A percentile compares a stretch with the other conserved stretches of the same genome.
Evolutionary conservation across 2,113 vertebrate species (phyloP).

Genomic region (Prionailurus bengalensis): DNA sequence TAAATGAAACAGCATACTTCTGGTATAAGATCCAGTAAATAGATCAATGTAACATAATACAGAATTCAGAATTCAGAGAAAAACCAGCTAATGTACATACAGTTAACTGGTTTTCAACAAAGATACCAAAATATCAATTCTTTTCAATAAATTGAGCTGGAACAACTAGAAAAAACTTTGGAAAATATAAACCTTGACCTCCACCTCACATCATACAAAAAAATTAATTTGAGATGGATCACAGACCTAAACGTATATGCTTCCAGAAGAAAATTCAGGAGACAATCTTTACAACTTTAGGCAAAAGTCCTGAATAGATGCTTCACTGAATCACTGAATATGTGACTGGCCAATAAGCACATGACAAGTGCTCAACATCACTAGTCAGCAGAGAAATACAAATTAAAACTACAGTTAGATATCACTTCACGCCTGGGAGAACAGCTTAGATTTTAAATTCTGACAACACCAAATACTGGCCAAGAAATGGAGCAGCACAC

Average conservation of each 20-base stretch:
- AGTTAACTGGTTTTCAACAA: neutral
- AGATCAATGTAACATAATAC: neutral
- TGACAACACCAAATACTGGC: neutral
- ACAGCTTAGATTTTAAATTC: neutral
- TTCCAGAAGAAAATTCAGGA: conserved; percentile 10
- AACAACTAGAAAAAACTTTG: neutral
- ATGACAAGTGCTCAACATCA: neutral
- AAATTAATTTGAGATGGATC: neutral
- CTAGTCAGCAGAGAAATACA: neutral
- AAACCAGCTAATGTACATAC: neutral
- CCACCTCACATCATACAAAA: neutral
- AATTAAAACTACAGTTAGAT: neutral
- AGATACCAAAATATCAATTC: conserved; percentile 2
- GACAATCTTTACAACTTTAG: neutral
- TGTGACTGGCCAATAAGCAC: neutral
- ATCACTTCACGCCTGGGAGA: neutral
- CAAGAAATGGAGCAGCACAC: neutral
- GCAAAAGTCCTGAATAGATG: neutral
- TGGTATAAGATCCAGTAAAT: neutral
- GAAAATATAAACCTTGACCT: neutral
- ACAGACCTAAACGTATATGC: neutral
- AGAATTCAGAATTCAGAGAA: neutral
- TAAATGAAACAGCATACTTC: neutral
- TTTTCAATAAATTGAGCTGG: neutral
- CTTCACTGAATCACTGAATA: conserved; percentile 3